phyloP scores from a whole-genome alignment of 2,888 invertebrate species.

The Heliconius charithonia region DNA sequence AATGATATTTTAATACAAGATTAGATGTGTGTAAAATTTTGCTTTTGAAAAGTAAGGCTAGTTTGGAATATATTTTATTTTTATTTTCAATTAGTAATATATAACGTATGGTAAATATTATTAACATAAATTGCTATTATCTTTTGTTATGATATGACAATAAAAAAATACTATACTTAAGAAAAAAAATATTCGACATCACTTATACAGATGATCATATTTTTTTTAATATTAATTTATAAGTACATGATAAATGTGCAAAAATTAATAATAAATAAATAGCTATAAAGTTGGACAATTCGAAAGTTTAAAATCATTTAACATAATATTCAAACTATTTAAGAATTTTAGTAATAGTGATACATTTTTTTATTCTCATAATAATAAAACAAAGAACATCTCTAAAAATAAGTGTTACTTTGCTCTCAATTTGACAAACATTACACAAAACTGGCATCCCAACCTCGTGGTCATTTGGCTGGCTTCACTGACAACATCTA shows the following conservation, averaged over 20 bases:
- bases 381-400: neutral
- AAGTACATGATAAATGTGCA: neutral
- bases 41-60: neutral
- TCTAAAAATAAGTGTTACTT: neutral
- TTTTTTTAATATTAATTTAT: neutral
- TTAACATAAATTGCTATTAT: neutral
- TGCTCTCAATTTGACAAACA: conserved; percentile 2
- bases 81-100: neutral
- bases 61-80: neutral
- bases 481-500: conserved; percentile 23
- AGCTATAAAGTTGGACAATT: neutral
- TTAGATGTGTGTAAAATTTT: neutral
- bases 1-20: neutral
- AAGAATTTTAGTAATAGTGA: too few relatives aligned
- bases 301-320: neutral
- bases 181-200: too few relatives aligned
- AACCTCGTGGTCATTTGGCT: conserved; percentile 65
- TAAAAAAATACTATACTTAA: neutral
- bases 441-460: conserved; percentile 45
- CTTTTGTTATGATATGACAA: neutral
- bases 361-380: too few relatives aligned
- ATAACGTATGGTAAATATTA: neutral
- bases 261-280: neutral
- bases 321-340: neutral
- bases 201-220: too few relatives aligned